These are phyloP conservation scores for Oncorhynchus mykiss DNA, from an alignment of 2,113 vertebrate species.

Conservation along the genomic window DNA sequence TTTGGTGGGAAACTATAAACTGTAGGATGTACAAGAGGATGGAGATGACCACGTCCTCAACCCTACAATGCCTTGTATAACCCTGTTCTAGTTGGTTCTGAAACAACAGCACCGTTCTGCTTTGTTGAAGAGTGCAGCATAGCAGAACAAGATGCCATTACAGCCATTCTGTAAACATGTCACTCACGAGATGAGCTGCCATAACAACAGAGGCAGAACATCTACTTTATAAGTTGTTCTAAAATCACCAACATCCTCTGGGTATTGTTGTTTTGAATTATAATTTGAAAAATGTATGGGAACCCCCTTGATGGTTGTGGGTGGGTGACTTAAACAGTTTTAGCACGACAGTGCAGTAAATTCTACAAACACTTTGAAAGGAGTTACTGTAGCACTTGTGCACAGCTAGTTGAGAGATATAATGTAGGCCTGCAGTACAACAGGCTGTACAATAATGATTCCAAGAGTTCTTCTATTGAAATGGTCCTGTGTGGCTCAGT, in stretches of 20 bases:
- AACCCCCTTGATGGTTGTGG: constrained; percentile 22
- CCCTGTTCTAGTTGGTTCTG: constrained; percentile 39
- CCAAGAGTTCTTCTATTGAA: not conserved
- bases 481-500: not conserved
- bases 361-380: constrained; percentile 19
- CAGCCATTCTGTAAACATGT: constrained; percentile 68
- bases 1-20: constrained; percentile 67
- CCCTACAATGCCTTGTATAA: constrained; percentile 42
- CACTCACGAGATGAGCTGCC: constrained; percentile 59
- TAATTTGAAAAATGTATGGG: constrained; percentile 29
- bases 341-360: constrained; percentile 18
- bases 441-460: not conserved
- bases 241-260: constrained; percentile 30
- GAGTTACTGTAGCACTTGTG: constrained; percentile 24
- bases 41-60: constrained; percentile 35
- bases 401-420: not conserved
- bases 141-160: constrained; percentile 76
- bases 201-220: constrained; percentile 23
- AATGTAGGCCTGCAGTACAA: not conserved
- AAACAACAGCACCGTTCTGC: constrained; percentile 74
- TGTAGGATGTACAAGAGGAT: constrained; percentile 33
- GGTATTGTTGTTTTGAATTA: constrained; percentile 55
- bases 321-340: constrained; percentile 11
- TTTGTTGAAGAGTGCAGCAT: constrained; percentile 66
- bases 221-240: constrained; percentile 43